phyloP scores from a whole-genome alignment of 2,888 invertebrate species.

The Stenichneumon culpator region DNA sequence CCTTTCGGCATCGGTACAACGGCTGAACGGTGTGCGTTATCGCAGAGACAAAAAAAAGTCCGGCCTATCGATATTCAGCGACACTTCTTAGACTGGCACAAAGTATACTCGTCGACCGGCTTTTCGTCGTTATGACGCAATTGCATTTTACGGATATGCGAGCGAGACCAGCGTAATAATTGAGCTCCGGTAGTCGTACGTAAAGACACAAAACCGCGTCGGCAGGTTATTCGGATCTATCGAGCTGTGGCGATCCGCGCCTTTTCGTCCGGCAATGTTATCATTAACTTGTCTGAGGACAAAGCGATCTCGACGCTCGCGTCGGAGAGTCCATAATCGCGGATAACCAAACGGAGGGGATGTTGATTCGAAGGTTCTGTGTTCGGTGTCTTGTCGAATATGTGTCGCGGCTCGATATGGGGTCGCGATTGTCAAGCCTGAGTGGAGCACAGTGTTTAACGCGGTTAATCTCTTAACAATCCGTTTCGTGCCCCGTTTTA shows the following conservation, averaged over 20 bases:
- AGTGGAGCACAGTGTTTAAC: background rate
- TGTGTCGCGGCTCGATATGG: background rate
- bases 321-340: background rate
- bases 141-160: constrained; percentile 22
- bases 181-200: background rate
- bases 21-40: background rate
- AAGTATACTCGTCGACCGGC: constrained; percentile 6
- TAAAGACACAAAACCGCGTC: constrained; percentile 2
- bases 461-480: background rate
- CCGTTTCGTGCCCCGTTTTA: background rate
- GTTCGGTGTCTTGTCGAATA: background rate
- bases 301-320: background rate
- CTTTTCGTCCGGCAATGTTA: constrained; percentile 1
- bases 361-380: background rate
- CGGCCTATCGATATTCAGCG: constrained; percentile 1
- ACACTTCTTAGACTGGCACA: background rate
- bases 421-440: background rate
- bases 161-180: background rate
- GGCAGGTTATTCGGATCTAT: background rate
- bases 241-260: background rate
- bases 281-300: background rate
- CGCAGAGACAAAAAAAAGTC: background rate
- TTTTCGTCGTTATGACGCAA: constrained; percentile 2
- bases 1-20: background rate
- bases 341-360: background rate